Evolutionary conservation across 2,113 vertebrate genomes (phyloP), one percentile per base, ranked within the genome.

Genomic region (Pungitius pungitius): DNA sequence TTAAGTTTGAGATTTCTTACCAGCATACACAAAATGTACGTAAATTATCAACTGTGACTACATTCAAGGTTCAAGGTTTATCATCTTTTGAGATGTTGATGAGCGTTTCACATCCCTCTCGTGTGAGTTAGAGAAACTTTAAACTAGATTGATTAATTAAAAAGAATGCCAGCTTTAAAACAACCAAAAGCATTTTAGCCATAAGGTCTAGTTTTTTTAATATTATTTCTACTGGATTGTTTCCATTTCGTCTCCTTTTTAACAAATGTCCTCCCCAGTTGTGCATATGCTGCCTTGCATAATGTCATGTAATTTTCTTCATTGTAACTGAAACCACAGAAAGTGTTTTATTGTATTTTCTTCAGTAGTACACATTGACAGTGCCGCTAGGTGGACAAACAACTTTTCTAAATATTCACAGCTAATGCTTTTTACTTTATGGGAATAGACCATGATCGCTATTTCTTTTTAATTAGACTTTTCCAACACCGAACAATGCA

Each of bases 291-390:
- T 17, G 20, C 24, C 3, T 42, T 35, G 13, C 2, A 39, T 17
- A 54, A 58, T 35, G n/a, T 42, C 12, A 33, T 30, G 14, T 66
- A 26, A 35, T 40, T 77, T 70, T 37, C 15, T 69, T 69, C 11
- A 37, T 26, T 22, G 35, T 35, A 17, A 42, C 24, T 69, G 35
- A 57, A 68, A 60, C 39, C 68, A 51, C 30, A 15, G 26, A 14
- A 15, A 15, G 13, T 45, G 2, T 24, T 24, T 6, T n/a, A n/a
- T n/a, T n/a, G n/a, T n/a, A n/a, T 11, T 7, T 40, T 52, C 26
- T 22, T 20, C 52, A 58, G 33, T 24, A 3, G 20, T 45, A 24
- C 5, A 33, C 49, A 24, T 3, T 22, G 26, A 69, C 22, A 14
- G 30, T 27, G n/a, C 43, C 51, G 35, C 45, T 20, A 30, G 45